Conservation (phyloP, 2,113 vertebrate species). For the Scalopus aquaticus region DNA sequence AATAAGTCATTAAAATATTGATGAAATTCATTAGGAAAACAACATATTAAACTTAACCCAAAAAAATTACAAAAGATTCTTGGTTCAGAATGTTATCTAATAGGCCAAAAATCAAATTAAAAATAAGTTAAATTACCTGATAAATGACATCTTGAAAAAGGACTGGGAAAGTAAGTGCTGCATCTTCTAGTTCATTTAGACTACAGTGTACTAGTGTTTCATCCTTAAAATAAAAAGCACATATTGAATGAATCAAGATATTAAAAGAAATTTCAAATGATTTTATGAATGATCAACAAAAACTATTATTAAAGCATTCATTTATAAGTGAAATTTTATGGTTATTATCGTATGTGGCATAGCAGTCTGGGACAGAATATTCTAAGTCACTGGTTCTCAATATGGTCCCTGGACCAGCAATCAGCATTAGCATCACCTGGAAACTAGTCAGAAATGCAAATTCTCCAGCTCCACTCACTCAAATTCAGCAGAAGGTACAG, state of each 20-base stretch:
- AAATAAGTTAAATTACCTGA: conserved; percentile 88
- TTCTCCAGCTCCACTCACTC: not conserved
- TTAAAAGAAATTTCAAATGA: conserved; percentile 2
- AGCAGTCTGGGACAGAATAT: not conserved
- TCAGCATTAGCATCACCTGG: not conserved
- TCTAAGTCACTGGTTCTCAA: not conserved
- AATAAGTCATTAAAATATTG: conserved; percentile 28
- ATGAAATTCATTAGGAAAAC: conserved; percentile 65
- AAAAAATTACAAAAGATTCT: conserved; percentile 41
- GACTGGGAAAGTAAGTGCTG: conserved; percentile 98
- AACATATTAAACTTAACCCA: conserved; percentile 43
- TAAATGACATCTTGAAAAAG: conserved; percentile 99
- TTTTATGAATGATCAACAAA: not conserved
- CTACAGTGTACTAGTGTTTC: conserved; percentile 99
- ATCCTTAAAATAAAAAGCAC: conserved; percentile 87
- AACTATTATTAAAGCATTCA: not conserved
- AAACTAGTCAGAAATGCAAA: conserved; percentile 28
- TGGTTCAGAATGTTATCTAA: conserved; percentile 57
- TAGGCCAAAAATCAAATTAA: conserved; percentile 52
- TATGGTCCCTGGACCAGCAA: not conserved
- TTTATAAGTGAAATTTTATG: not conserved
- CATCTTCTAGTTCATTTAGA: conserved; percentile 98
- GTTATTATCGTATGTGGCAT: not conserved
- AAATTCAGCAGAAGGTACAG: not conserved
- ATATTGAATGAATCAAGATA: conserved; percentile 20